Evolutionary conservation across 2,113 vertebrate species (phyloP).

Genomic region (Perca flavescens): DNA sequence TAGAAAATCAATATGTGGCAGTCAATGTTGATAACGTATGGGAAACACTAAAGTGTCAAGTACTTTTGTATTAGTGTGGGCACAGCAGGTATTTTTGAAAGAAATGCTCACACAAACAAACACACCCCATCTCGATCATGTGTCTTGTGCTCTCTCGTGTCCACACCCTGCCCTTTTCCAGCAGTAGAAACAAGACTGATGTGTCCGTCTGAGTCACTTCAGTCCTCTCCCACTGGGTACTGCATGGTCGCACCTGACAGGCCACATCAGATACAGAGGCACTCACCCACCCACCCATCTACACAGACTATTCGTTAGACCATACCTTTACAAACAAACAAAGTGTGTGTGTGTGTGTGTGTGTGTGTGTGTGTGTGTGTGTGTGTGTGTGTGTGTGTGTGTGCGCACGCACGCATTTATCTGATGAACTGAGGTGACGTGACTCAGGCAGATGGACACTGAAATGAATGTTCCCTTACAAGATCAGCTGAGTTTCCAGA

Average conservation of each 20-base stretch:
- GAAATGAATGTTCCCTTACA: constrained; percentile 1
- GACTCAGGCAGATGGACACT: constrained; percentile 28
- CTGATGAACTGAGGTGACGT: constrained; percentile 14
- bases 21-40: too few relatives aligned
- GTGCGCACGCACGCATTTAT: background rate
- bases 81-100: constrained; percentile 21
- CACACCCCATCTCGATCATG: constrained; percentile 6
- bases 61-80: constrained; percentile 22
- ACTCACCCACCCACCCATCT: constrained; percentile 32
- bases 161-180: constrained; percentile 13
- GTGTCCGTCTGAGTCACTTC: constrained; percentile 58
- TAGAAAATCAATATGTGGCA: too few relatives aligned
- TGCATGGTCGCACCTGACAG: constrained; percentile 66
- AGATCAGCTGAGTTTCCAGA: background rate
- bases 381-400: background rate
- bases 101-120: background rate
- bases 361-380: background rate
- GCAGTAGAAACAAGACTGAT: constrained; percentile 19
- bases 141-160: constrained; percentile 2
- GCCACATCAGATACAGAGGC: constrained; percentile 56
- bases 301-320: constrained; percentile 1
- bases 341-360: background rate
- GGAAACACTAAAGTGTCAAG: too few relatives aligned
- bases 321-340: constrained; percentile 23
- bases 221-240: constrained; percentile 48